Evolutionary conservation across 2,888 invertebrate genomes (phyloP).

Genomic region (Ceramica pisi): DNA sequence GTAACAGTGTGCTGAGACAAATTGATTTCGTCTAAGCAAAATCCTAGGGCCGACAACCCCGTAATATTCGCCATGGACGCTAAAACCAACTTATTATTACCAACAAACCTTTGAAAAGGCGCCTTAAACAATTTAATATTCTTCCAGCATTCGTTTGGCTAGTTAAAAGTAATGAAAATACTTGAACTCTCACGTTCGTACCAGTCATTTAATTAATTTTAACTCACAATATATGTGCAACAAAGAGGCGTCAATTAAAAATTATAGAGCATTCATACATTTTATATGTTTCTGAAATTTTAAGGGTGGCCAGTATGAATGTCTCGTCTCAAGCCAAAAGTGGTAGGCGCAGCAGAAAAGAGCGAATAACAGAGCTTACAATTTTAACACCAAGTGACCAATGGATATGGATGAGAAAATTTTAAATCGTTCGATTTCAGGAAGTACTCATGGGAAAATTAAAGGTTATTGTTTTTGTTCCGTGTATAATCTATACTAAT

Average conservation of each 20-base stretch:
- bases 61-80: conserved; percentile 45
- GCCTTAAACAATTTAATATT: conserved; percentile 58
- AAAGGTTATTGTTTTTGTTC: neutral
- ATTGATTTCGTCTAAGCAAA: conserved; percentile 55
- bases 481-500: no score
- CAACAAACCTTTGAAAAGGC: conserved; percentile 47
- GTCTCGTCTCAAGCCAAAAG: neutral
- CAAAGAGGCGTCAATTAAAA: neutral
- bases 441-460: neutral
- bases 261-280: conserved; percentile 3
- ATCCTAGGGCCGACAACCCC: conserved; percentile 58
- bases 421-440: neutral
- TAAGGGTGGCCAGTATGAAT: neutral
- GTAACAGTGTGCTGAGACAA: conserved; percentile 47
- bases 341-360: neutral
- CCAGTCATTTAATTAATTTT: conserved; percentile 19
- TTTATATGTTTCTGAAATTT: conserved; percentile 7
- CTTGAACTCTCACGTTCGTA: neutral
- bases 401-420: neutral
- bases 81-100: conserved; percentile 53
- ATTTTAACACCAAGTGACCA: neutral
- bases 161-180: conserved; percentile 55
- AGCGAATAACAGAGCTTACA: neutral
- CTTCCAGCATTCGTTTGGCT: conserved; percentile 37
- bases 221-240: neutral